Evolutionary conservation across 2,888 invertebrate genomes (phyloP).

Genomic region (Thalpophila matura): DNA sequence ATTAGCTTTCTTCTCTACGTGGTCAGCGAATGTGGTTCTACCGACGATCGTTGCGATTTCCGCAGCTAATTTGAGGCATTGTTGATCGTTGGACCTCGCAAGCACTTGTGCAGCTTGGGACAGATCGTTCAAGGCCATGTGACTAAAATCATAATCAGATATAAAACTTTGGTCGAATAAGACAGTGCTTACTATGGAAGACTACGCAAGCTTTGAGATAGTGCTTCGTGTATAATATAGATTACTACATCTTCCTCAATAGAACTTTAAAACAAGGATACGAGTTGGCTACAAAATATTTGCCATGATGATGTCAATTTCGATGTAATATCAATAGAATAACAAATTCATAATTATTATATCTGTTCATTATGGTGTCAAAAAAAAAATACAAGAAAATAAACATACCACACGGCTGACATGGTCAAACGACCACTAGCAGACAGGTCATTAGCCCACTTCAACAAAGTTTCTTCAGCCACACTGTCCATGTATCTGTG

Average conservation of each 20-base stretch:
- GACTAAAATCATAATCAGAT: conserved; percentile 81
- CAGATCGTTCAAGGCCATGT: conserved; percentile 90
- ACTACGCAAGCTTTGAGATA: too few species aligned
- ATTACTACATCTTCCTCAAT: too few species aligned
- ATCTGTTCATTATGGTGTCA: too few species aligned
- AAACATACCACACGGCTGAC: conserved; percentile 76
- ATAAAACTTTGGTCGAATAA: neutral
- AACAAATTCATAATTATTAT: too few species aligned
- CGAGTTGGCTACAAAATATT: too few species aligned
- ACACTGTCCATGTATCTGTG: conserved; percentile 84
- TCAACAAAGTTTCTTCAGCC: conserved; percentile 71
- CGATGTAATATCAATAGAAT: too few species aligned
- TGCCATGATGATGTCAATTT: too few species aligned
- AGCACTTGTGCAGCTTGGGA: conserved; percentile 92
- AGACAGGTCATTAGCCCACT: conserved; percentile 68
- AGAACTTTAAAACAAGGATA: too few species aligned
- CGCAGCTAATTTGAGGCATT: conserved; percentile 90
- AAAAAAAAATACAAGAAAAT: too few species aligned
- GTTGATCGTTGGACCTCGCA: conserved; percentile 88
- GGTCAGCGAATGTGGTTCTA: conserved; percentile 79
- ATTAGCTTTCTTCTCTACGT: conserved; percentile 70
- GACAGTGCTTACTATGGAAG: neutral
- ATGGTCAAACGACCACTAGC: conserved; percentile 60
- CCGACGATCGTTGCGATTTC: conserved; percentile 90
- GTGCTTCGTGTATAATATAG: too few species aligned